Conservation (phyloP, 2,113 vertebrate genomes). For the Vimba vimba region DNA sequence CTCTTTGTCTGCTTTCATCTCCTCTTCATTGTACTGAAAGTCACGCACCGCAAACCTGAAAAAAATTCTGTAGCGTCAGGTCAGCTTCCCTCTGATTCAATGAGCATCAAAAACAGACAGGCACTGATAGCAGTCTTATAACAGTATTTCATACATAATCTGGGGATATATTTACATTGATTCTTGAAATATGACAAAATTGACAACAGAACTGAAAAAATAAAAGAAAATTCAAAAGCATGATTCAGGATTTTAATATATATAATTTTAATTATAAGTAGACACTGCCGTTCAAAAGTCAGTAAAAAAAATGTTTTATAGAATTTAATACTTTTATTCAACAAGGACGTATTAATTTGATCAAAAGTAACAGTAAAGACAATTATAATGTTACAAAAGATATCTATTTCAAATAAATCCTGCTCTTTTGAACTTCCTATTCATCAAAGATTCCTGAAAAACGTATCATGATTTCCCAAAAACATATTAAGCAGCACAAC, state of each 20-base stretch:
- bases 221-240: neutral
- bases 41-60: slow-evolving; percentile 92
- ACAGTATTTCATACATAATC: neutral
- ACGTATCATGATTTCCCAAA: neutral
- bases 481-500: neutral
- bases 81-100: neutral
- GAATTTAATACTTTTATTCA: too few relatives aligned
- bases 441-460: neutral
- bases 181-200: neutral
- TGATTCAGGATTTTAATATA: too few relatives aligned
- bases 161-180: neutral
- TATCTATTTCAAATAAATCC: too few relatives aligned
- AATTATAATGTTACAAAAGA: too few relatives aligned
- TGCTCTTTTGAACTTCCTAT: neutral
- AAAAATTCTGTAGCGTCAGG: slow-evolving; percentile 17
- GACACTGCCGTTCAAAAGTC: too few relatives aligned
- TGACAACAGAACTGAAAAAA: too few relatives aligned
- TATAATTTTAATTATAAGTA: too few relatives aligned
- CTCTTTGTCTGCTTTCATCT: slow-evolving; percentile 97
- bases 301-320: too few relatives aligned
- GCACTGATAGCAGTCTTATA: neutral
- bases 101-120: too few relatives aligned
- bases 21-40: slow-evolving; percentile 97
- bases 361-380: neutral
- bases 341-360: neutral